phyloP scores from a whole-genome alignment of 1,140 invertebrate species.

The Heliconius congener region DNA sequence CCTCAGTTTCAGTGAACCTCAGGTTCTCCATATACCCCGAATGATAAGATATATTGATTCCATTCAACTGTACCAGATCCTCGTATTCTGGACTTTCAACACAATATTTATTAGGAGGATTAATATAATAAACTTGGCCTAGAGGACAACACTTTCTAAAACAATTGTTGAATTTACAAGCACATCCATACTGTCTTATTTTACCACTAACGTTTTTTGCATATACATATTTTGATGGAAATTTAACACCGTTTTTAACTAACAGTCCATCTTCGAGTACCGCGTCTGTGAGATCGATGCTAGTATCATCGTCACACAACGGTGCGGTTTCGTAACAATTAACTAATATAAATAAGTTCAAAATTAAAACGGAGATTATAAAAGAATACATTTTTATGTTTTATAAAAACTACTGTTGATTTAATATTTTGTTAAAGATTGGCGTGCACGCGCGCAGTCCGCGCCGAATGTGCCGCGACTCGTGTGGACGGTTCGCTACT shows the following conservation, averaged over 20 bases:
- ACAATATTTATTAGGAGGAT: constrained; percentile 35
- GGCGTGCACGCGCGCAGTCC: background rate
- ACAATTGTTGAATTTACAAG: constrained; percentile 58
- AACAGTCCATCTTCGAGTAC: constrained; percentile 43
- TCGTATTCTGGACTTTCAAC: constrained; percentile 23
- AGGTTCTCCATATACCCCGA: constrained; percentile 41
- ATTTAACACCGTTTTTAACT: constrained; percentile 48
- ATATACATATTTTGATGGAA: constrained; percentile 53
- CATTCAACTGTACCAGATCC: constrained; percentile 44
- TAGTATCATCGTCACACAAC: constrained; percentile 52
- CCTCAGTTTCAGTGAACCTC: constrained; percentile 32
- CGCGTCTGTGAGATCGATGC: constrained; percentile 52
- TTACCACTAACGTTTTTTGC: constrained; percentile 49
- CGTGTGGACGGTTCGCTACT: background rate
- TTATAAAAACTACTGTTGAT: background rate
- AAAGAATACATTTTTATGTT: background rate
- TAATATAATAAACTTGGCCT: constrained; percentile 45
- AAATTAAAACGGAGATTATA: background rate
- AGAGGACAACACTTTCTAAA: constrained; percentile 63
- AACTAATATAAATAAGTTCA: constrained; percentile 36
- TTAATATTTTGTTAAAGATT: background rate
- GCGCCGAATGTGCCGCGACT: background rate
- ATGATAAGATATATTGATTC: constrained; percentile 50
- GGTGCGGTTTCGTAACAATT: constrained; percentile 33
- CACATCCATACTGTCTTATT: constrained; percentile 55